Base-by-base conservation (phyloP, 2,113 vertebrate genomes). In the Nerophis lumbriciformis region DNA sequence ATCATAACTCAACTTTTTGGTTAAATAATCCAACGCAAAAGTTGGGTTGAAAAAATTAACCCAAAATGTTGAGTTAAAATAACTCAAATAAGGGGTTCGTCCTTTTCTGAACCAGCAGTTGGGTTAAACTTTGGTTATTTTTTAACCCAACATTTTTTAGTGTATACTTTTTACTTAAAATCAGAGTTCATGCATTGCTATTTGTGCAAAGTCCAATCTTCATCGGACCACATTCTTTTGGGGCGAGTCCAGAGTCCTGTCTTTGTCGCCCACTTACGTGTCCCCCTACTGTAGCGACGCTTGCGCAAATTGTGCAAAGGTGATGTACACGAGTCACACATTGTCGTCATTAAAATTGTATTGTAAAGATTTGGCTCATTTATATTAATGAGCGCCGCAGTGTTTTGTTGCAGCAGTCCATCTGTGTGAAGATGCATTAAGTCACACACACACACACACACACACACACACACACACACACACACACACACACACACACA, bases 351-450 rank as follows among this genome's bases (percentile, higher is more conserved):
- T 76, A 87, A 82, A 85, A 77, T 86, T 88, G 88, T 66, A 89
- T 83, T 59, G 71, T 83, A 86, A 83, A 83, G 87, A 88, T 89
- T 82, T 80, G 77, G 59, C 71, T 88, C 75, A 81, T 90, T 83
- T 83, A 88, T 84, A 89, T 88, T 80, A 83, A 90, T 81, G 80
- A 85, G 77, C 57, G 71, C 73, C 71, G 82, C 79, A 84, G 80
- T 84, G 77, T 79, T 73, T 45, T 45, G 42, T 45, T 76, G 84
- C 78, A 69, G 62, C 77, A 72, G 85, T 86, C 79, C 87, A 86
- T 88, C 83, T 88, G 88, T 69, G 81, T 75, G 64, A 38, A 59
- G 15, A 45, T n/a, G 21, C 2, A 66, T 8, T 39, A 5, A 56
- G 9, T 4, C 47, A 35, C 6, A 7, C 55, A 59, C 50, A 53